phyloP scores from a whole-genome alignment of 2,797 vertebrate genomes.

The Pristis pectinata region DNA sequence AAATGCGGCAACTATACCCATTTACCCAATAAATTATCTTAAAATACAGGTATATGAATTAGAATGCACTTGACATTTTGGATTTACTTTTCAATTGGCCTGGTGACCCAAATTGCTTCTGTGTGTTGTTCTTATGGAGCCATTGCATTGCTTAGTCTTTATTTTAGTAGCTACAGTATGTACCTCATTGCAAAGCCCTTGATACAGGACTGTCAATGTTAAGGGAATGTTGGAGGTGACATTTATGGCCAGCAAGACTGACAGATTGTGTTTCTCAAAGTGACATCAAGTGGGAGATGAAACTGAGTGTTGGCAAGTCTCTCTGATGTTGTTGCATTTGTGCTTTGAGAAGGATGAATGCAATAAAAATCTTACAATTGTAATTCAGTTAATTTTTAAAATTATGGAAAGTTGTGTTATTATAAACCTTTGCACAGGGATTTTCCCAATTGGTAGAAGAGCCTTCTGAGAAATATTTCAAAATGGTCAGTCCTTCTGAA shows the following conservation, averaged over 20 bases:
- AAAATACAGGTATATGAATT: background rate
- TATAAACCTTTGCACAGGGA: background rate
- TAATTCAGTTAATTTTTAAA: background rate
- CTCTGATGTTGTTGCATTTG: background rate
- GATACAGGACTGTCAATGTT: background rate
- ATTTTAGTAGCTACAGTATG: background rate
- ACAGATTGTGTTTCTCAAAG: slow-evolving; percentile 3
- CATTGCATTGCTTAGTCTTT: background rate
- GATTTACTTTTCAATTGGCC: background rate
- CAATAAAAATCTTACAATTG: background rate
- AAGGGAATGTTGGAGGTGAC: slow-evolving; percentile 6
- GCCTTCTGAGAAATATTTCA: background rate
- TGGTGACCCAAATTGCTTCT: background rate
- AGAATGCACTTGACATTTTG: background rate
- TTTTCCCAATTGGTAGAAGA: background rate
- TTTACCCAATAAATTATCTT: background rate
- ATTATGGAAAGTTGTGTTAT: background rate
- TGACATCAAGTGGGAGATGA: background rate
- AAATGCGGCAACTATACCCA: background rate
- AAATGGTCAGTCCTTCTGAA: background rate
- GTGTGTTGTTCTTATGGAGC: background rate
- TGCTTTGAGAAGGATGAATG: background rate
- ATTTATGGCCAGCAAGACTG: background rate
- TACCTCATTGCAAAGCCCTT: background rate
- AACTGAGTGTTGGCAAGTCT: background rate